Conservation (phyloP, 30 jellyfish, hydroid and myxozoan genomes). For the Chrysaora quinquecirrha region DNA sequence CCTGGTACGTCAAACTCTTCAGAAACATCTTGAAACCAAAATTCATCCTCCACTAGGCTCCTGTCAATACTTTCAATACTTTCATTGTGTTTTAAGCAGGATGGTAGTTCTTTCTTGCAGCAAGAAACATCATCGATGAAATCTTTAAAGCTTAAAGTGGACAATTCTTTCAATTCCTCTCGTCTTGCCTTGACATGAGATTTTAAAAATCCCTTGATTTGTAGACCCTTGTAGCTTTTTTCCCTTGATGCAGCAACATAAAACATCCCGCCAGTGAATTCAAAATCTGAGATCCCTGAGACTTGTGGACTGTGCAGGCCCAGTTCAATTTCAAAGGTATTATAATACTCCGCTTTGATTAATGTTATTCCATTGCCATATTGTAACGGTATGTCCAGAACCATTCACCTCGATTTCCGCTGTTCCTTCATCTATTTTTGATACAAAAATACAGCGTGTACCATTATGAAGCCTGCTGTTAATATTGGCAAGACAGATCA, state of each 20-base stretch:
- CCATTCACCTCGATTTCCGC: background rate
- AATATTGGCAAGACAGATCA: no score
- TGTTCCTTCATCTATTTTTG: background rate
- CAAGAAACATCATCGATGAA: constrained; percentile 13
- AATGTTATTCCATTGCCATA: no score
- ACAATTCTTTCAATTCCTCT: background rate
- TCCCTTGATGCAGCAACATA: constrained; percentile 17
- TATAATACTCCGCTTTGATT: background rate
- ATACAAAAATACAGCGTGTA: constrained; percentile 4
- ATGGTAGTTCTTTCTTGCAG: background rate
- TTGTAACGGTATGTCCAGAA: constrained; percentile 3
- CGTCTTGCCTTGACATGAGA: background rate
- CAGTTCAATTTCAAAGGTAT: constrained; percentile 4
- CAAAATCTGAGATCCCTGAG: constrained; percentile 14
- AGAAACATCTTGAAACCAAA: no score
- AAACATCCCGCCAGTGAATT: background rate
- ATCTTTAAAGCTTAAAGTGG: background rate
- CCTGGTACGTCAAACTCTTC: no score
- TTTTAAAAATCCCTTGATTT: background rate
- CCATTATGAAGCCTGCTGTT: no score
- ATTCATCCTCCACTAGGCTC: background rate
- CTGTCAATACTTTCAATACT: background rate
- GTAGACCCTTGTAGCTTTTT: background rate
- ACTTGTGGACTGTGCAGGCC: constrained; percentile 11
- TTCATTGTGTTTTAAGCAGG: no score